Conservation (phyloP, 2,113 vertebrate genomes). For the Leucopsar rothschildi region DNA sequence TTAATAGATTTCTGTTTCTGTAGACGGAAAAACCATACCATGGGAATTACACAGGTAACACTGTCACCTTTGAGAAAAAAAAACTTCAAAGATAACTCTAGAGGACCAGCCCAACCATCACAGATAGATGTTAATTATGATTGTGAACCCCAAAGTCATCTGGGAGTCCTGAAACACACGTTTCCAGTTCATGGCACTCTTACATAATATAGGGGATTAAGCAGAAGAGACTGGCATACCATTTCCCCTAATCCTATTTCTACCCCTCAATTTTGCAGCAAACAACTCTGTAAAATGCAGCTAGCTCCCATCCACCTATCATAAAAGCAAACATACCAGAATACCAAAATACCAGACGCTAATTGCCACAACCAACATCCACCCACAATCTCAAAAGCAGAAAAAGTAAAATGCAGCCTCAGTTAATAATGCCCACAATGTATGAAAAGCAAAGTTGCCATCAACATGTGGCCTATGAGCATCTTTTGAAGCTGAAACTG, state of each 20-base stretch:
- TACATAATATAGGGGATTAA: neutral
- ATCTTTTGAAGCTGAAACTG: neutral
- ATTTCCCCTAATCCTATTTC: neutral
- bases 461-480: neutral
- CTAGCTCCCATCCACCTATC: neutral
- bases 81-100: neutral
- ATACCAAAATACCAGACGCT: neutral
- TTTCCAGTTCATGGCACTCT: neutral
- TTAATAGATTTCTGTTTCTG: neutral
- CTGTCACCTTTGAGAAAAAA: neutral
- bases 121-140: neutral
- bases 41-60: neutral
- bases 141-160: neutral
- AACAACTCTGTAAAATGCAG: neutral
- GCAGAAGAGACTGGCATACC: neutral
- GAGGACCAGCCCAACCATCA: neutral
- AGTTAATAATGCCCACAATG: neutral
- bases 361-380: neutral
- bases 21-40: neutral
- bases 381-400: neutral
- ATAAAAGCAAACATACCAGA: neutral
- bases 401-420: neutral
- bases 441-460: neutral
- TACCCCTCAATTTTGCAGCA: neutral
- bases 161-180: neutral